Base-by-base conservation (phyloP, 2,888 invertebrate species). In the Calameuta filiformis region DNA sequence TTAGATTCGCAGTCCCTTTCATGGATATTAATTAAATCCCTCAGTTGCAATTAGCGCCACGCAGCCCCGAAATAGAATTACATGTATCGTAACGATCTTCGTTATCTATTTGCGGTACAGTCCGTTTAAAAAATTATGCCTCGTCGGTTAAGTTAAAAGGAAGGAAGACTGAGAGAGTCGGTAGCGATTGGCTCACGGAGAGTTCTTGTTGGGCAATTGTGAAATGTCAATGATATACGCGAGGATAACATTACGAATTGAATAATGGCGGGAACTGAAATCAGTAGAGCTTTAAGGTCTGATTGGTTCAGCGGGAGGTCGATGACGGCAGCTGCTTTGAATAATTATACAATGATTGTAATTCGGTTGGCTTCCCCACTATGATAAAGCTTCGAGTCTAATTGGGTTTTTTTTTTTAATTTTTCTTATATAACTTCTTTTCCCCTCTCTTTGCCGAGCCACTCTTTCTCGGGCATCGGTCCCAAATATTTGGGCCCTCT, bases 291-390 rank as follows among this genome's bases (percentile, higher is more conserved):
- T 30, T n/a, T 69, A 33, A 35, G 73, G 68, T 71, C 76, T 81
- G 85, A 86, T 86, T 84, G 83, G 80, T 85, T 83, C 84, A 83
- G 82, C 84, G 80, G 82, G 82, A 83, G 82, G 80, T 81, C 85
- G 80, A 81, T 81, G 83, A 81, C 81, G 81, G 80, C 83, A 84
- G 82, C 83, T 84, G 83, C 78, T 86, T 83, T 84, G 85, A 86
- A 86, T 85, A 84, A 84, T 85, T 85, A 85, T 85, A 77, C 81
- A 78, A 81, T 78, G 81, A 82, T 77, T 79, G 81, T 80, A 82
- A 83, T 82, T 83, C 82, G 80, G 12, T 31, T 71, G 71, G 34
- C 71, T 71, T 71, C 33, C 12, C 71, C 33, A 1, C 33, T 33
- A 30, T 12, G 71, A 71, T 31, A 71, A 71, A 71, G 56, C 56